Evolutionary conservation across 2,888 invertebrate species (phyloP).

Genomic region (Hybos culiciformis): DNA sequence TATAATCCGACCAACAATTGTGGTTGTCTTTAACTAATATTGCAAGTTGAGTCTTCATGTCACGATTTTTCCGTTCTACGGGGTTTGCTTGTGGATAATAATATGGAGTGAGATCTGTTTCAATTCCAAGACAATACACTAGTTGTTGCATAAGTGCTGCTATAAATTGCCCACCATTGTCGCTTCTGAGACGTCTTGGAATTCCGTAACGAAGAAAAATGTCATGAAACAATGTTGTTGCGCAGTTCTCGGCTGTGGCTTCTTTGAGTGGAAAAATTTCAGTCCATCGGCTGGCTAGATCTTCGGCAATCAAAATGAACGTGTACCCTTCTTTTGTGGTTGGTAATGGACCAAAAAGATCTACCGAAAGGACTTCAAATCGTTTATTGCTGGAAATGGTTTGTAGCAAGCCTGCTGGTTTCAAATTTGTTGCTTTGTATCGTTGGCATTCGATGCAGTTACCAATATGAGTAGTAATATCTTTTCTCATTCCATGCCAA

Average conservation of each 20-base stretch:
- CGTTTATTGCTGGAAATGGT: no score
- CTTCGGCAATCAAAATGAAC: conserved; percentile 18
- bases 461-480: no score
- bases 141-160: conserved; percentile 25
- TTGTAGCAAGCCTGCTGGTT: no score
- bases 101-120: conserved; percentile 7
- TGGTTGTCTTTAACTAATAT: conserved; percentile 11
- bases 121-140: conserved; percentile 4
- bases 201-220: conserved; percentile 22
- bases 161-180: conserved; percentile 26
- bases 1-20: conserved; percentile 6
- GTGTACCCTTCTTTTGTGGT: no score
- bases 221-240: conserved; percentile 18
- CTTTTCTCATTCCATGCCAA: no score
- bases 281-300: conserved; percentile 15
- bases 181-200: conserved; percentile 20
- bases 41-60: conserved; percentile 11
- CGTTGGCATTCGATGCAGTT: no score
- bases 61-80: conserved; percentile 14
- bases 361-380: no score
- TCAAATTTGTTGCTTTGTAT: no score
- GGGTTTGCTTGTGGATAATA: conserved; percentile 15
- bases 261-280: conserved; percentile 20
- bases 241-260: conserved; percentile 20
- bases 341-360: no score